Evolutionary conservation across 2,888 invertebrate species (phyloP).

Genomic region (Palloptera scutellata): DNA sequence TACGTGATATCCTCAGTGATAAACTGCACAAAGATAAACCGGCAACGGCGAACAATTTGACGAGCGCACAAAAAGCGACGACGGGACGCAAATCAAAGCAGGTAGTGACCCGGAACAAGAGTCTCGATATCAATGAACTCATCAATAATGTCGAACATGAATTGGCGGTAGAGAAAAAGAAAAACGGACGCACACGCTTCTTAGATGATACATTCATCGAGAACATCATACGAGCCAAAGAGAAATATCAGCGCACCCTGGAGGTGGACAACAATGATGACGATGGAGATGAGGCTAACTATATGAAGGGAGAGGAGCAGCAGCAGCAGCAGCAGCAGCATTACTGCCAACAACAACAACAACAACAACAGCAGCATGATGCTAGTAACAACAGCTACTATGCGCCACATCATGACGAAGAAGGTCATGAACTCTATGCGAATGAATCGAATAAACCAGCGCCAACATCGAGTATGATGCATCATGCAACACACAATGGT

Average conservation of each 20-base stretch:
- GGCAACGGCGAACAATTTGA: constrained; percentile 38
- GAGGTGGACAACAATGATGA: constrained; percentile 26
- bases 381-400: constrained; percentile 36
- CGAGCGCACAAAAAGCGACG: constrained; percentile 30
- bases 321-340: constrained; percentile 4
- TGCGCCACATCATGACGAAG: constrained; percentile 33
- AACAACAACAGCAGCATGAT: constrained; percentile 20
- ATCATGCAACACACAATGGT: background rate
- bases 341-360: background rate
- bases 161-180: constrained; percentile 37
- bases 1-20: constrained; percentile 59
- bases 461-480: background rate
- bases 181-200: constrained; percentile 42
- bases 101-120: constrained; percentile 56
- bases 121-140: constrained; percentile 60
- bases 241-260: constrained; percentile 37
- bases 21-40: constrained; percentile 54
- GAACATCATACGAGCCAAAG: constrained; percentile 46
- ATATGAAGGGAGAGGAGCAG: background rate
- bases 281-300: constrained; percentile 9
- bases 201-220: constrained; percentile 53
- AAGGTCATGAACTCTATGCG: constrained; percentile 30
- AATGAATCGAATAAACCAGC: constrained; percentile 23
- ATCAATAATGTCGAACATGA: constrained; percentile 57
- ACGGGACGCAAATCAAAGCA: constrained; percentile 45